Base-by-base conservation (phyloP, 2,113 vertebrate species). In the Hippolais icterina region DNA sequence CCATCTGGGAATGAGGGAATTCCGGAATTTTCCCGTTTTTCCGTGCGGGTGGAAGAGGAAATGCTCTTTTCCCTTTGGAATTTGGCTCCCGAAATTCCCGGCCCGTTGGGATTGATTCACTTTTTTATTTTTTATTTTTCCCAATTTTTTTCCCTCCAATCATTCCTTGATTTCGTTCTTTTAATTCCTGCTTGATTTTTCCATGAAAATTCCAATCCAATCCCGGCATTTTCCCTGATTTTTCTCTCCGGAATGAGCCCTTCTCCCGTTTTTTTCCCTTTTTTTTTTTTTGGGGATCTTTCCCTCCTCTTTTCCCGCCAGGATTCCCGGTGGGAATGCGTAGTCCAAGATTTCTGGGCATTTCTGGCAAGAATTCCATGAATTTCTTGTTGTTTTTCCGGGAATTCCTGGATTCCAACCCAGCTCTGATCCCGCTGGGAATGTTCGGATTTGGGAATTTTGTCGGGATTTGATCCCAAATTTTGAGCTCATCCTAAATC, bases 11-110 rank as follows among this genome's bases (percentile, higher is more conserved):
- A n/a, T 31, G 63, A 66, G 77, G 61, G 35, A 6, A 35, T 35
- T 22, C n/a, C 50, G 2, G 7, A 23, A 11, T 77, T 54, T 80
- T 66, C 52, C 17, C 7, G 42, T 6, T 12, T 42, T 65, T 13
- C 77, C 44, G 35, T 39, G 37, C 37, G 37, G 35, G 39, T 42
- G 54, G 39, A 79, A 91, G 97, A 97, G 97, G 97, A 97, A 97
- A 97, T 97, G 97, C 96, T 96, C 96, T 89, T 93, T 90, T 87
- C 63, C 50, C 44, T 52, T n/a, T n/a, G 60, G 74, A 53, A 37
- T 83, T 54, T 46, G 12, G 25, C 53, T 92, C 44, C 18, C 35
- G 21, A 21, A 65, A 21, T 81, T 60, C 37, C 91, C 16, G 28
- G 70, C 70, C 52, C 4, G 60, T 56, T 64, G 42, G 18, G 39